These are phyloP conservation scores for Epicampocera succincta DNA, from an alignment of 2,888 invertebrate genomes.

Conservation along the genomic window DNA sequence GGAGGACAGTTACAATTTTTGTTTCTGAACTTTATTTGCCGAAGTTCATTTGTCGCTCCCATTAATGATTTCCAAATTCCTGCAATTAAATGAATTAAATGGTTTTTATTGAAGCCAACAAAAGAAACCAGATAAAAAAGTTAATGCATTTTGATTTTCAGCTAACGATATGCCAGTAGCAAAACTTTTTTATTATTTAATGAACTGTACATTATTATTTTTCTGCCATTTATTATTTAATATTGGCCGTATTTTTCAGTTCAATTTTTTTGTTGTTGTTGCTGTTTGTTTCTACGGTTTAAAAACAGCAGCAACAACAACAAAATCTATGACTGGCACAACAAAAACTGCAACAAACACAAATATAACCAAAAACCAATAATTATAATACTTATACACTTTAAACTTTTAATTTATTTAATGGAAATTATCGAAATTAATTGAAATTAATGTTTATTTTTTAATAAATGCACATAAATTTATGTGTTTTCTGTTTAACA, in stretches of 20 bases:
- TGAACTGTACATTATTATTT: conserved; percentile 70
- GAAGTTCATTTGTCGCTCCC: too few relatives aligned
- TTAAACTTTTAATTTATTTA: conserved; percentile 70
- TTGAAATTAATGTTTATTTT: conserved; percentile 68
- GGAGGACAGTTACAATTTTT: too few relatives aligned
- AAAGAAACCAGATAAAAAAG: too few relatives aligned
- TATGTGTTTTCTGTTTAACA: conserved; percentile 51
- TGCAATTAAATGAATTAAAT: too few relatives aligned
- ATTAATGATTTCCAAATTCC: too few relatives aligned
- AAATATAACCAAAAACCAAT: conserved; percentile 65
- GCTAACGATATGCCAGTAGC: background rate
- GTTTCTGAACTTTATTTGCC: too few relatives aligned
- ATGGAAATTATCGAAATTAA: conserved; percentile 70
- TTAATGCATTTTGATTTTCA: too few relatives aligned
- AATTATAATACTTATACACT: conserved; percentile 68
- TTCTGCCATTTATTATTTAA: conserved; percentile 61
- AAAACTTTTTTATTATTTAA: conserved; percentile 67
- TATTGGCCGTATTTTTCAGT: conserved; percentile 22
- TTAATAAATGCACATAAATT: conserved; percentile 57
- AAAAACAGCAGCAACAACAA: conserved; percentile 24
- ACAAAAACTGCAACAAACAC: background rate
- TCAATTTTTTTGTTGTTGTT: too few relatives aligned
- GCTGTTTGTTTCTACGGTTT: conserved; percentile 46
- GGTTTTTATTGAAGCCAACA: too few relatives aligned
- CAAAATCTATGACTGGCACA: background rate